Evolutionary conservation across 2,113 vertebrate species (phyloP), one percentile per base, ranked within the genome.

Genomic region (Aplodontia rufa): DNA sequence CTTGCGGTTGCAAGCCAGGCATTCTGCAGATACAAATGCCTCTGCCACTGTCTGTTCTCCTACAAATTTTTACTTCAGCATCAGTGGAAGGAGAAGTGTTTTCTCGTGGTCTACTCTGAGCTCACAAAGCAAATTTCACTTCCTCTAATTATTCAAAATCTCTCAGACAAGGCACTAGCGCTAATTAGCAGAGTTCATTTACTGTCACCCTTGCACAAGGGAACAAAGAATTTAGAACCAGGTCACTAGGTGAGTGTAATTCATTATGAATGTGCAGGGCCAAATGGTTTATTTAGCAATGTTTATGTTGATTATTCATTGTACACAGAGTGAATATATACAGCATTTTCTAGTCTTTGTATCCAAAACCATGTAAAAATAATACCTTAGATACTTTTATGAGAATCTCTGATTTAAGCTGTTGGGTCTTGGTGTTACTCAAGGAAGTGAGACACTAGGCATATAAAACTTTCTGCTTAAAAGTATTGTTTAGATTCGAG

Each of bases 221-320:
- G 90, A 93, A 91, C 88, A 90, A 91, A 72, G 35, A 40, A 75
- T 91, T 90, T 71, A 80, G 81, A 93, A 62, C n/a, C 78, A 94
- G 40, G 20, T 79, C 78, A 91, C 26, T 42, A 60, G 40, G 20
- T 22, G 68, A 93, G 9, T 81, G 12, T 80, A 86, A 93, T 64
- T 95, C 49, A 58, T 88, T 93, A 88, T 12, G 47, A 86, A 40
- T 51, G 16, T 80, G 40, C 14, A 24, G 37, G 53, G 60, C 22
- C 88, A 88, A 49, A 53, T 12, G 16, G 14, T 45, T 91, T 89
- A 68, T 35, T 93, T 89, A 92, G 40, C 75, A 75, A 55, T 64
- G 47, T 11, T 87, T 76, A 64, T 64, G 55, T 79, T 74, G 49
- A 3, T 32, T 85, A 20, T 92, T 35, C 62, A 51, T 66, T 42